A percentile compares a stretch with the other conserved stretches of the same genome.
Evolutionary conservation across 2,888 invertebrate species (phyloP).

Genomic region (Caenorhabditis sp.): DNA sequence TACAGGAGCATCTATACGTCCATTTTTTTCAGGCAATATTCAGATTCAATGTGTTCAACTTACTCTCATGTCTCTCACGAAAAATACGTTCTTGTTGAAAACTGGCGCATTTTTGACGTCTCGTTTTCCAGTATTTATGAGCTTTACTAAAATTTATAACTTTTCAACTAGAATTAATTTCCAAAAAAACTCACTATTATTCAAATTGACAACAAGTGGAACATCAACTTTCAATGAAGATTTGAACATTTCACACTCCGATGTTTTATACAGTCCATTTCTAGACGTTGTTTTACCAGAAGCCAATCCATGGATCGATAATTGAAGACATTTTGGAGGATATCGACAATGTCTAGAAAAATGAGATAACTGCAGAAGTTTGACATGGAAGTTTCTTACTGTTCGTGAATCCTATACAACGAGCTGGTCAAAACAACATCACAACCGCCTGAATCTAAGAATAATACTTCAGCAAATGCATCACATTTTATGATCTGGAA

Average conservation of each 20-base stretch:
- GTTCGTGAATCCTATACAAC: slow-evolving; percentile 41
- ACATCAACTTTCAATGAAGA: slow-evolving; percentile 21
- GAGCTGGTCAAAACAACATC: slow-evolving; percentile 38
- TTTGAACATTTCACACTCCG: slow-evolving; percentile 19
- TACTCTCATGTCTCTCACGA: slow-evolving; percentile 73
- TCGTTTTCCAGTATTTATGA: background rate
- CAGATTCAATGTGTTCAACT: slow-evolving; percentile 8
- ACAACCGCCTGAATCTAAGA: slow-evolving; percentile 47
- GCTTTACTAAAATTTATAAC: background rate
- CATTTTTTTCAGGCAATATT: slow-evolving; percentile 11
- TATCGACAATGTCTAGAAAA: slow-evolving; percentile 39
- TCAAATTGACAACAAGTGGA: slow-evolving; percentile 16
- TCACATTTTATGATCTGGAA: slow-evolving; percentile 27
- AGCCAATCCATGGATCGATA: slow-evolving; percentile 32
- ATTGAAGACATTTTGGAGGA: slow-evolving; percentile 44
- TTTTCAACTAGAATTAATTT: background rate
- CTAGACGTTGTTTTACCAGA: background rate
- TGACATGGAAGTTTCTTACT: slow-evolving; percentile 18
- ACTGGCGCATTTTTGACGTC: slow-evolving; percentile 82
- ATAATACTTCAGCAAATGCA: slow-evolving; percentile 35
- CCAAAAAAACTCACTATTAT: slow-evolving; percentile 16
- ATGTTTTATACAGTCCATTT: slow-evolving; percentile 4
- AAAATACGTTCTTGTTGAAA: slow-evolving; percentile 80
- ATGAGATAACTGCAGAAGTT: background rate
- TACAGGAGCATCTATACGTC: too few relatives aligned